Evolutionary conservation across 2,888 invertebrate species (phyloP), one percentile per base, ranked within the genome.

Genomic region (Chloromyia formosa): DNA sequence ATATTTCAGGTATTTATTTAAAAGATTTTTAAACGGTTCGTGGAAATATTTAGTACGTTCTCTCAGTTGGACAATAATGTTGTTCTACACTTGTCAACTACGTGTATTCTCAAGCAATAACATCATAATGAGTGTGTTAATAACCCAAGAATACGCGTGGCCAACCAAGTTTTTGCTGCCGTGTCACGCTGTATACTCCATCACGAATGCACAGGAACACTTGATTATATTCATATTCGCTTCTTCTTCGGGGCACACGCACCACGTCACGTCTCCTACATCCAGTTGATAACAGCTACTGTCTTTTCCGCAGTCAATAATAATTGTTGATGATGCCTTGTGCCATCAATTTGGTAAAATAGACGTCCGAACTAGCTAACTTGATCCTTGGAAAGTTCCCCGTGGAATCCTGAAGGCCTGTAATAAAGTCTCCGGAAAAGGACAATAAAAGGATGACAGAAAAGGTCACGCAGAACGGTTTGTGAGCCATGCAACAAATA

Each of bases 81-180:
- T 82, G 86, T 78, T 75, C 77, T 81, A 82, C 89, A 89, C 93
- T 91, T 91, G 91, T 92, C 92, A 94, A 93, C 94, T 95, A 96
- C 96, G 96, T 96, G 96, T 96, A 96, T 96, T 96, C 96, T 96
- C 95, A 96, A 96, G 96, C 96, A 96, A 96, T 96, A 96, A 96
- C 96, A 95, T 90, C 94, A 92, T 90, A 86, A 87, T 90, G 90
- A 91, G 91, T 93, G 94, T 95, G 95, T 94, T 95, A 95, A 94
- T 95, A 94, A 93, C 95, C 95, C 93, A 95, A 96, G 95, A 94
- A 96, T 96, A 96, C 96, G 91, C 95, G 95, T 95, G 93, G 93
- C 93, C 94, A 92, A 90, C 91, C 93, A 90, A 92, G 91, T 90
- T 87, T 81, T 66, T 58, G 40, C 60, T 54, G 54, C 45, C 40